Evolutionary conservation across 2,797 vertebrate genomes (phyloP), one percentile per base, ranked within the genome.

Genomic region (Podargus strigoides): DNA sequence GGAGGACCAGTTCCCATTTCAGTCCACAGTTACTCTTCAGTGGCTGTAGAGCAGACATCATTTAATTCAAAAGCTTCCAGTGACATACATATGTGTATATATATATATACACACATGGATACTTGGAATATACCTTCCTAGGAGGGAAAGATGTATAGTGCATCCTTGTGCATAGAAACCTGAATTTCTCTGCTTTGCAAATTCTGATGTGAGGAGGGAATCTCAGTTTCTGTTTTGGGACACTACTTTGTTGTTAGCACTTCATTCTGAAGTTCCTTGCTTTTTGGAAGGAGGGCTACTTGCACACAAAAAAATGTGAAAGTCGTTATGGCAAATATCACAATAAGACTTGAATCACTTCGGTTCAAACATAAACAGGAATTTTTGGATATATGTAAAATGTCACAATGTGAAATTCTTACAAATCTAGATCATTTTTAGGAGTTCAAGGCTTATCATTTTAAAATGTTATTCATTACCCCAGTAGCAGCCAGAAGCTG

Each of bases 91-190:
- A 0, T 24, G 21, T 6, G 9, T 12, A 6, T 12, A 9, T 16
- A 5, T 32, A 1, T 0, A 5, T 12, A 5, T 17, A 2, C 5
- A 1, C n/a, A 16, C 23, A 5, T 4, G 16, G 5, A 2, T n/a
- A 8, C 4, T 14, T 24, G 66, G 53, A 68, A 42, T 6, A 3
- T 19, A 7, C 18, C 26, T 27, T 55, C 20, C 39, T 14, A 1
- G 12, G 14, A n/a, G 12, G 24, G 32, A 42, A 14, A 3, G 8
- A 3, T 2, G 22, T n/a, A 2, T 27, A 9, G 15, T 4, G 4
- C 20, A 14, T 17, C 83, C 52, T 37, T 9, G 21, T 3, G 3
- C 60, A 8, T 2, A 14, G 22, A 18, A 68, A n/a, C 15, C 27
- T 24, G 7, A 6, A 18, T 22, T 77, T 30, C 37, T 24, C 3